These are phyloP conservation scores for Pecten maximus DNA, from an alignment of 2,888 invertebrate genomes.

Conservation along the genomic window DNA sequence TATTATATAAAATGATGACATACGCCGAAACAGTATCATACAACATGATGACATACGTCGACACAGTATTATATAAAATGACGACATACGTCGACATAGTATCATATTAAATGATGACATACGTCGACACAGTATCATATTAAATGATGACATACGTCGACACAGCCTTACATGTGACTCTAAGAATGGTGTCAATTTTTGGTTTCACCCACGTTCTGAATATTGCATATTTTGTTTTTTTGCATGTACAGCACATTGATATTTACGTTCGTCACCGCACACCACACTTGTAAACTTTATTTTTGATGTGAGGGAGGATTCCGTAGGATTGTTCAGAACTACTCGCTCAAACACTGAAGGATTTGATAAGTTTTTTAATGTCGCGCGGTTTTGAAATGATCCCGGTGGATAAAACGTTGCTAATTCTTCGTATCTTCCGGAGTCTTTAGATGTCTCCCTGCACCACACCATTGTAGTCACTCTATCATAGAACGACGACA, in stretches of 20 bases:
- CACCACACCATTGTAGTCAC: background rate
- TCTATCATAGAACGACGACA: background rate
- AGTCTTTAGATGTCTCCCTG: slow-evolving; percentile 6
- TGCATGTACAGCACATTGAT: slow-evolving; percentile 35
- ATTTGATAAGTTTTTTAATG: background rate
- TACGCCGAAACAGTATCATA: too few species aligned
- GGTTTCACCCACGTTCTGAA: too few species aligned
- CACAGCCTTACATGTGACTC: slow-evolving; percentile 33
- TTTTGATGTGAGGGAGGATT: background rate
- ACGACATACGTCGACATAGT: too few species aligned
- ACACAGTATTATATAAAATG: too few species aligned
- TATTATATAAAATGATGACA: too few species aligned
- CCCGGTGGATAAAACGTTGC: slow-evolving; percentile 40
- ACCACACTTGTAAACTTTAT: slow-evolving; percentile 27
- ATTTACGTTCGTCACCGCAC: slow-evolving; percentile 43
- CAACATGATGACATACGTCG: too few species aligned
- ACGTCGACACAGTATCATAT: too few species aligned
- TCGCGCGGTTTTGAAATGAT: background rate
- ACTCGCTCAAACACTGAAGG: background rate
- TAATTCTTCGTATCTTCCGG: background rate
- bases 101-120: too few species aligned
- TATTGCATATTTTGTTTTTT: too few species aligned
- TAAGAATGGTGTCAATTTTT: background rate
- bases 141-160: too few species aligned
- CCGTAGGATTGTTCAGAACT: slow-evolving; percentile 18